Evolutionary conservation across 1,140 invertebrate genomes (phyloP).

Genomic region (Cydia strobilella): DNA sequence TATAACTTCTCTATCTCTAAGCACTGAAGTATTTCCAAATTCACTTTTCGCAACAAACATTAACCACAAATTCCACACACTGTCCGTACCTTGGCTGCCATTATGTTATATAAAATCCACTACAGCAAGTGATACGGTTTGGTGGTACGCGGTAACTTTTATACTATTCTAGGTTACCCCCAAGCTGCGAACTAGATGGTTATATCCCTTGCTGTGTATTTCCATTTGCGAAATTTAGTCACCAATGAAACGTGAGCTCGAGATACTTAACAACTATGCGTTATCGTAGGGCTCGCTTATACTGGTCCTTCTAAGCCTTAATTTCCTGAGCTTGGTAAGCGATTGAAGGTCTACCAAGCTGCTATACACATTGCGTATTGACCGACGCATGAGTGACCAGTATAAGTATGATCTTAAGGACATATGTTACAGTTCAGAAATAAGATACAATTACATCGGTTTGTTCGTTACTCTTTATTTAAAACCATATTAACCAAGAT

Average conservation of each 20-base stretch:
- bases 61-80: not conserved
- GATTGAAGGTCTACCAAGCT: not conserved
- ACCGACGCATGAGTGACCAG: slow-evolving; percentile 1
- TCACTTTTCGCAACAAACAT: slow-evolving; percentile 4
- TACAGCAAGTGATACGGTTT: slow-evolving; percentile 68
- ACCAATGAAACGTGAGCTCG: not conserved
- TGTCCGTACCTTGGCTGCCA: slow-evolving; percentile 70
- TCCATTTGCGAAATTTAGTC: not conserved
- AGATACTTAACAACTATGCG: not conserved
- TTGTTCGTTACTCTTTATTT: no score
- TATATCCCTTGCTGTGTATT: slow-evolving; percentile 10
- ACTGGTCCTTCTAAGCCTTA: not conserved
- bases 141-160: slow-evolving; percentile 60
- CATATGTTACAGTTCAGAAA: not conserved
- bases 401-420: not conserved
- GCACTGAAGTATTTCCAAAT: not conserved
- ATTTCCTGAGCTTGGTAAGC: not conserved
- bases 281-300: not conserved
- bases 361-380: not conserved
- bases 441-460: not conserved
- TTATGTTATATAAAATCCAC: slow-evolving; percentile 71
- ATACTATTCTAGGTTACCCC: slow-evolving; percentile 68
- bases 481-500: not conserved
- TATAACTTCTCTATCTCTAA: not conserved
- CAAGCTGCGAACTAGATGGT: slow-evolving; percentile 41